phyloP scores from a whole-genome alignment of 1,140 invertebrate species.

The Neotoxoptera formosana region DNA sequence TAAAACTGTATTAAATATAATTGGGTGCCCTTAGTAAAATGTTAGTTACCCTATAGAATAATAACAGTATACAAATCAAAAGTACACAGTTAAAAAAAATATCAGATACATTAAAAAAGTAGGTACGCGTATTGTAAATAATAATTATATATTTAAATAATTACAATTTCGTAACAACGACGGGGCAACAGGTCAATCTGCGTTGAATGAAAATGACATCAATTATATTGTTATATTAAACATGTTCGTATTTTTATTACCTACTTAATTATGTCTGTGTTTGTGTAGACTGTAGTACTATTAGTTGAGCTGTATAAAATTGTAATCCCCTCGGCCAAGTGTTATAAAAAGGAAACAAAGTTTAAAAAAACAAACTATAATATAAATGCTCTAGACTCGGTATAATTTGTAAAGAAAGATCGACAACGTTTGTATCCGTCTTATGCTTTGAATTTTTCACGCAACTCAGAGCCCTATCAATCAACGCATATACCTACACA shows the following conservation, averaged over 20 bases:
- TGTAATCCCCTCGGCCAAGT: background rate
- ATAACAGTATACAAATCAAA: background rate
- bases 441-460: background rate
- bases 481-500: background rate
- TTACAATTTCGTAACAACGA: background rate
- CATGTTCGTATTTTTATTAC: background rate
- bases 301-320: background rate
- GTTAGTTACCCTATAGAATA: background rate
- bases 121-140: background rate
- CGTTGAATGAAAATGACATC: background rate
- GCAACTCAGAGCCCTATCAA: background rate
- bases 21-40: background rate
- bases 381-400: background rate
- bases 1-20: background rate
- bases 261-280: background rate
- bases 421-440: background rate
- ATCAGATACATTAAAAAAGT: background rate
- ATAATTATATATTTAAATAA: background rate
- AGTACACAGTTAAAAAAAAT: background rate
- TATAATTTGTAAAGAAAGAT: background rate
- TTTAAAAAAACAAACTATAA: background rate
- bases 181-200: background rate
- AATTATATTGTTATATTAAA: conserved; percentile 8
- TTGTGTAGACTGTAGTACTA: background rate
- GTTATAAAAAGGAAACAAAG: background rate